Evolutionary conservation across 2,888 invertebrate species (phyloP), one percentile per base, ranked within the genome.

Genomic region (Hirtodrosophila duncani): DNA sequence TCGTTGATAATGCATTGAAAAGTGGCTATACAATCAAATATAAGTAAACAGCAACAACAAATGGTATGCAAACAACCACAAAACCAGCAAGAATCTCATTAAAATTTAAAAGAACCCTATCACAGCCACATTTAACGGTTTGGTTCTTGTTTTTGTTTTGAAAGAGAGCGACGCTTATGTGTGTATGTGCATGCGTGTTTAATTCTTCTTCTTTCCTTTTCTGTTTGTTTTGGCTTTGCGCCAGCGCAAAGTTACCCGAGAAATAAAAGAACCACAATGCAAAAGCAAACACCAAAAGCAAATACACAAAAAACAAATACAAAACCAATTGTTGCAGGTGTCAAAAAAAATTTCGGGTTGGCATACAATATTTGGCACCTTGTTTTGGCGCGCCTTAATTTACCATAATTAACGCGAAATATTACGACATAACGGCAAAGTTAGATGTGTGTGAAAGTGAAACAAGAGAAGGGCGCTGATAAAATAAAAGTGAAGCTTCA

Each of bases 291-390:
- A 29, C 23, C 16, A 24, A 49, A 34, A n/a, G n/a, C 13, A 39
- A 26, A 20, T 38, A 42, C 52, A 52, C 34, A 55, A 31, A 10
- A 31, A 48, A 58, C n/a, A n/a, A n/a, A n/a, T n/a, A n/a, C n/a
- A n/a, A n/a, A n/a, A n/a, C n/a, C n/a, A n/a, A n/a, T n/a, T n/a
- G 10, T 39, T 41, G 29, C 67, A 78, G 62, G 70, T 81, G 81
- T 69, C 75, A 56, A 18, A 21, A 52, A 27, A 34, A 56, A 30
- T 59, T 59, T 34, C 30, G n/a, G n/a, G n/a, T n/a, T n/a, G n/a
- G n/a, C n/a, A n/a, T n/a, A n/a, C 9, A 3, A 51, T 51, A 36
- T 58, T 55, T 63, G 38, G 29, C 53, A 62, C 39, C 39, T 26
- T 17, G 38, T 36, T 36, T 27, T 27, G 42, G 14, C 48, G 23